Percentiles rank a stretch among this genome's conserved stretches.
phyloP scores from a whole-genome alignment of 2,797 vertebrate species.

The Sebastes paucispinis region DNA sequence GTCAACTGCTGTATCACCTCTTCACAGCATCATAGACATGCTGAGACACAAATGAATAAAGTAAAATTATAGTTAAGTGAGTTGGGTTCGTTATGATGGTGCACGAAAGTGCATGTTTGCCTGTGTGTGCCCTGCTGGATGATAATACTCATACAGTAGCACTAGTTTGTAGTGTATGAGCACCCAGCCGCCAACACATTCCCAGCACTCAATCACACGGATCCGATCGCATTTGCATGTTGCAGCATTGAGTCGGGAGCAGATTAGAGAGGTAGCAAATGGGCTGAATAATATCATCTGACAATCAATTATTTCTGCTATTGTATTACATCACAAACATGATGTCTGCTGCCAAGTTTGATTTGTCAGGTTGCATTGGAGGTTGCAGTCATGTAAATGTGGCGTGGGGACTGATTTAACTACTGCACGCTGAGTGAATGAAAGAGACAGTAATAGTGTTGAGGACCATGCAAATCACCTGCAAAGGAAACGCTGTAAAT shows the following conservation, averaged over 20 bases:
- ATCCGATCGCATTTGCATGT: conserved; percentile 46
- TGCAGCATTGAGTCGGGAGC: conserved; percentile 31
- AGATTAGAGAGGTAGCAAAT: conserved; percentile 64
- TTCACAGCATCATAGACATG: neutral
- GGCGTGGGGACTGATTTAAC: conserved; percentile 50
- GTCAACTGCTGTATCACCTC: neutral
- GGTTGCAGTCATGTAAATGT: conserved; percentile 46
- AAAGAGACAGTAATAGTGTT: conserved; percentile 46
- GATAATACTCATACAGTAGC: neutral
- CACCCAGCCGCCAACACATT: neutral
- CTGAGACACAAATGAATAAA: neutral
- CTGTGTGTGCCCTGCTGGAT: neutral
- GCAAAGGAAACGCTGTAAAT: conserved; percentile 70
- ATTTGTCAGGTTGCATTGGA: conserved; percentile 48
- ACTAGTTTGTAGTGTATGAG: conserved; percentile 8
- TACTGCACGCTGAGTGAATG: conserved; percentile 40
- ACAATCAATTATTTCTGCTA: conserved; percentile 68
- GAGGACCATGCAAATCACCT: conserved; percentile 68
- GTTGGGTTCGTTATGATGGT: conserved; percentile 47
- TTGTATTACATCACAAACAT: conserved; percentile 52
- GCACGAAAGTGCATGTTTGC: conserved; percentile 16
- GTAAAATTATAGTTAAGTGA: conserved; percentile 7
- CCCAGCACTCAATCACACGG: conserved; percentile 47
- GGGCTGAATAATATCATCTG: conserved; percentile 69
- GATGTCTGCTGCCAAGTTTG: conserved; percentile 42